A percentile compares a stretch with the other conserved stretches of the same genome.
Evolutionary conservation across 2,888 invertebrate genomes (phyloP).

Genomic region (Phania funesta): DNA sequence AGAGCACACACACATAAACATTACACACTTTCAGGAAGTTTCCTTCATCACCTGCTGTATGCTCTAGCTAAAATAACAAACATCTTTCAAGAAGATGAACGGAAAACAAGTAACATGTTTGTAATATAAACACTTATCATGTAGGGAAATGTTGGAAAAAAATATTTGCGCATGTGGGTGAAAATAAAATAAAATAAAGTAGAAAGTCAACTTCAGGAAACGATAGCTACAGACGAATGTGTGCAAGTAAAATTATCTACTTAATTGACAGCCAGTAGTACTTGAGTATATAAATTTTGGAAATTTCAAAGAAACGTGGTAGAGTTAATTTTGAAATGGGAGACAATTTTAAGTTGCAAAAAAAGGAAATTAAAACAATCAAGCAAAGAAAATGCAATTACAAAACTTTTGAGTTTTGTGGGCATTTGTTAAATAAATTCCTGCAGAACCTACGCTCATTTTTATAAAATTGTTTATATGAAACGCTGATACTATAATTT

Average conservation of each 20-base stretch:
- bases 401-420: no score
- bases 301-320: not conserved
- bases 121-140: not conserved
- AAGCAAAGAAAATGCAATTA: no score
- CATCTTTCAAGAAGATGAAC: not conserved
- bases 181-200: not conserved
- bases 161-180: not conserved
- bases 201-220: not conserved
- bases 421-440: no score
- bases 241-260: conserved; percentile 2
- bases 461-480: not conserved
- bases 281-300: not conserved
- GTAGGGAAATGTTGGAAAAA: not conserved
- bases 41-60: not conserved
- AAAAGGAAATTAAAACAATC: no score
- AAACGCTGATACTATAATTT: not conserved
- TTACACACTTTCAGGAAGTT: not conserved
- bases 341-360: no score
- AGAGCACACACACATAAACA: no score
- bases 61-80: not conserved
- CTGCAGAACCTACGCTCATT: not conserved
- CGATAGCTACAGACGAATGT: not conserved
- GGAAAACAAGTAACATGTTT: conserved; percentile 12
- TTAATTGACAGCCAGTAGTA: conserved; percentile 45
- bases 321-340: not conserved